These are phyloP conservation scores for Leptopilina drosophilae DNA, from an alignment of 2,888 invertebrate genomes.

Conservation along the genomic window DNA sequence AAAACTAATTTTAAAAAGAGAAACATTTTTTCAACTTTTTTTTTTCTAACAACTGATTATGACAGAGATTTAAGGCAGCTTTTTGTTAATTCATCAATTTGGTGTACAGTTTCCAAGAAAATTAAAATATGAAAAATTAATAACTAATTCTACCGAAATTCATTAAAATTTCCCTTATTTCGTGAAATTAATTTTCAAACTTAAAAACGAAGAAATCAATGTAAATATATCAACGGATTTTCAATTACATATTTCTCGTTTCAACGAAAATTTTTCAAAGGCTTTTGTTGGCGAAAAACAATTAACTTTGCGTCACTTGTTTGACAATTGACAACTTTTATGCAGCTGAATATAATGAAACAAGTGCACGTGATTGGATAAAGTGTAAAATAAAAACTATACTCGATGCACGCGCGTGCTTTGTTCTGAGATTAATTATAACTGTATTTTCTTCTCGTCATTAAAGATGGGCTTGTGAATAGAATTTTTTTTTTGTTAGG, in stretches of 20 bases:
- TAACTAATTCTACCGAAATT: not conserved
- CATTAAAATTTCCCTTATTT: too few relatives aligned
- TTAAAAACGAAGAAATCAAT: too few relatives aligned
- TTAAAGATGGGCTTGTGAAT: not conserved
- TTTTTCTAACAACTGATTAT: too few relatives aligned
- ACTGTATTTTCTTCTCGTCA: slow-evolving; percentile 16
- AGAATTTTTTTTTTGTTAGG: not conserved
- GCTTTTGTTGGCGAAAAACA: not conserved
- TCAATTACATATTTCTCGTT: not conserved
- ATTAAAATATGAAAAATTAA: not conserved
- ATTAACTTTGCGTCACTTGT: not conserved
- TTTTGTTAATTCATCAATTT: too few relatives aligned
- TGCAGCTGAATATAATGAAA: not conserved
- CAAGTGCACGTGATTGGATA: slow-evolving; percentile 22
- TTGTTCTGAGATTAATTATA: slow-evolving; percentile 7
- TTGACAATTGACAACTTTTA: slow-evolving; percentile 13
- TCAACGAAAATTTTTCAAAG: not conserved
- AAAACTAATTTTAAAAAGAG: too few relatives aligned
- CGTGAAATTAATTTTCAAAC: not conserved
- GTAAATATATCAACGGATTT: not conserved
- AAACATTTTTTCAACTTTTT: too few relatives aligned
- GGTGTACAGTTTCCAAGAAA: not conserved
- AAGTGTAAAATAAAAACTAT: slow-evolving; percentile 19
- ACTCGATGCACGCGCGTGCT: not conserved
- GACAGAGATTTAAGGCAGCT: too few relatives aligned